Evolutionary conservation across 2,797 vertebrate species (phyloP).

Genomic region (Agapornis canus): DNA sequence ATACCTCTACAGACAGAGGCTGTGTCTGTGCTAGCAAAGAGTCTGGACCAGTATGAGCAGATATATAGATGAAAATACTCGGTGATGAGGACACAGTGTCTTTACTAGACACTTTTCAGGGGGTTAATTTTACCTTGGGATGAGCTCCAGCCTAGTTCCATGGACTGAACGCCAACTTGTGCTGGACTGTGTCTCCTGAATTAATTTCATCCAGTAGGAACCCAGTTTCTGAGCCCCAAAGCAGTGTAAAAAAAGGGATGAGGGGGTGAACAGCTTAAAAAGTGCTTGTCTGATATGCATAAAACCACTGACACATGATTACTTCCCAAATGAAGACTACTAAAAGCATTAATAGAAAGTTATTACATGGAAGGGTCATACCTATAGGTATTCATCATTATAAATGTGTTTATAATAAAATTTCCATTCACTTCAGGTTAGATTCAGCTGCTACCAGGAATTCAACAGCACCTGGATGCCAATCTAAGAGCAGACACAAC

Average conservation of each 20-base stretch:
- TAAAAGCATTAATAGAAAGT: not conserved
- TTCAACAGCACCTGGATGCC: not conserved
- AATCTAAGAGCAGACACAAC: not conserved
- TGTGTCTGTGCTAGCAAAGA: not conserved
- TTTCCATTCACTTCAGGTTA: not conserved
- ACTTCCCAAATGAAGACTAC: not conserved
- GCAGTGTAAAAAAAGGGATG: not conserved
- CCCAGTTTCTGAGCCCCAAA: not conserved
- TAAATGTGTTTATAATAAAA: not conserved
- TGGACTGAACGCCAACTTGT: not conserved
- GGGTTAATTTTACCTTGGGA: not conserved
- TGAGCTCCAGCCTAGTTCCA: not conserved
- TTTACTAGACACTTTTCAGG: not conserved
- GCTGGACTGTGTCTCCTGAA: not conserved
- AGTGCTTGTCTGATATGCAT: not conserved
- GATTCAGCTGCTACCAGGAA: not conserved
- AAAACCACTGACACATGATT: not conserved
- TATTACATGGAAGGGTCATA: not conserved
- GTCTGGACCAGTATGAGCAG: not conserved
- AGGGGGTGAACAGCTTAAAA: not conserved
- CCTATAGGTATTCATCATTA: not conserved
- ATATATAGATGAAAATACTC: not conserved
- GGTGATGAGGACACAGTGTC: not conserved
- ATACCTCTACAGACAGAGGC: not conserved
- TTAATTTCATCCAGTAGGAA: not conserved